Conservation (phyloP, 2,113 vertebrate species). For the Onychostruthus taczanowskii region DNA sequence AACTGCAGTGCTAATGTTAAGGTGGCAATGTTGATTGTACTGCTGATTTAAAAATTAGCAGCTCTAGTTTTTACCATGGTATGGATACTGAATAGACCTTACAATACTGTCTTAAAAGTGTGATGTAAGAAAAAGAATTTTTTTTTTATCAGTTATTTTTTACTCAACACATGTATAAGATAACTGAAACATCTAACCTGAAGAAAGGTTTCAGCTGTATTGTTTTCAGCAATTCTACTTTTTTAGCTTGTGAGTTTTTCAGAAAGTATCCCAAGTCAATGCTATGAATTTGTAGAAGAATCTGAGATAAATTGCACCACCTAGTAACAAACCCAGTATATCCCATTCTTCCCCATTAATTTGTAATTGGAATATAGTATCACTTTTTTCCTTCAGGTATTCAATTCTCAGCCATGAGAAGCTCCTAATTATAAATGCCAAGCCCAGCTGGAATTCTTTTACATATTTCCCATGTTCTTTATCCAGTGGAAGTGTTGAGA, state of each 20-base stretch:
- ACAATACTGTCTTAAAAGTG: not conserved
- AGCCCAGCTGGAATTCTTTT: not conserved
- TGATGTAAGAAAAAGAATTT: not conserved
- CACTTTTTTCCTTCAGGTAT: not conserved
- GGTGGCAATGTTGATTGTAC: not conserved
- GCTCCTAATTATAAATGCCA: not conserved
- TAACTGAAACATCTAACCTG: not conserved
- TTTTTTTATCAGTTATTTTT: not conserved
- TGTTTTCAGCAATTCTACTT: not conserved
- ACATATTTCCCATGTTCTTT: not conserved
- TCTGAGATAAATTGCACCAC: not conserved
- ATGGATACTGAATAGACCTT: not conserved
- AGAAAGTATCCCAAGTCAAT: not conserved
- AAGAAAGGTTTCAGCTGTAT: not conserved
- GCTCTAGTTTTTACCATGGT: not conserved
- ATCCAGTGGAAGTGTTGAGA: not conserved
- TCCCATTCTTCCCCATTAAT: not conserved
- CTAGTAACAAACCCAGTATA: not conserved
- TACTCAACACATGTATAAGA: fast-evolving
- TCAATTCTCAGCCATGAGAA: not conserved
- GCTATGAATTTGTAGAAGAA: not conserved
- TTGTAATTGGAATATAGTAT: not conserved
- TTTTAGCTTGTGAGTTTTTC: not conserved
- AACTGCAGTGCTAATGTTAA: not conserved
- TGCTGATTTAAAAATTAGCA: not conserved